Percentiles rank a stretch among this genome's conserved stretches.
Evolutionary conservation across 1,140 invertebrate species (phyloP).

Genomic region (Lordiphosa clarofinis): DNA sequence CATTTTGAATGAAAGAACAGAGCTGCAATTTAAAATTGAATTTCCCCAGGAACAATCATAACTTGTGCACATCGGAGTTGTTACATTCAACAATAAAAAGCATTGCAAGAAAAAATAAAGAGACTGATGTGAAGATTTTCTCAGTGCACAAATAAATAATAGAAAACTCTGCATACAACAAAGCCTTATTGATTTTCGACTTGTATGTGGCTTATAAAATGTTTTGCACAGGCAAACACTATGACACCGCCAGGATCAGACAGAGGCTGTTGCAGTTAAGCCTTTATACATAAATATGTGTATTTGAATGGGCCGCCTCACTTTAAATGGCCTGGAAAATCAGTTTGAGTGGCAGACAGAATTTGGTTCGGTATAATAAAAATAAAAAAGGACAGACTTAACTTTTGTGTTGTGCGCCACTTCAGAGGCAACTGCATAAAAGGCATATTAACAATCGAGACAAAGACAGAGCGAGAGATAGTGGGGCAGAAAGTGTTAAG

Average conservation of each 20-base stretch:
- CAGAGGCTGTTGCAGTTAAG: slow-evolving; percentile 23
- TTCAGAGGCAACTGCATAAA: slow-evolving; percentile 22
- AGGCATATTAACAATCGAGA: slow-evolving; percentile 43
- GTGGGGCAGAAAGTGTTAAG: slow-evolving; percentile 13
- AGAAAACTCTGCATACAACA: slow-evolving; percentile 6
- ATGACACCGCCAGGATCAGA: slow-evolving; percentile 27
- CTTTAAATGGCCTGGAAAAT: slow-evolving; percentile 53
- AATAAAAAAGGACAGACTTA: slow-evolving; percentile 1
- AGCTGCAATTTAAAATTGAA: slow-evolving; percentile 5
- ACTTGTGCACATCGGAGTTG: not conserved
- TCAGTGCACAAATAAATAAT: not conserved
- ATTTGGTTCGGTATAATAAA: slow-evolving; percentile 17
- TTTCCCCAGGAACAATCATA: slow-evolving; percentile 40
- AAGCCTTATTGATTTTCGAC: slow-evolving; percentile 53
- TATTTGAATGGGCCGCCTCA: slow-evolving; percentile 2
- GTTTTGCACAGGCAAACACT: slow-evolving; percentile 27
- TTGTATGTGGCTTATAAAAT: slow-evolving; percentile 44
- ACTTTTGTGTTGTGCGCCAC: slow-evolving; percentile 23
- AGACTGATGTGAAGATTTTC: too few species aligned
- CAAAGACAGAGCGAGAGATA: not conserved
- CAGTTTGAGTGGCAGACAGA: slow-evolving; percentile 25
- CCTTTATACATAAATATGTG: slow-evolving; percentile 26
- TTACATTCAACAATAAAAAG: too few species aligned
- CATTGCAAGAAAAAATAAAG: too few species aligned
- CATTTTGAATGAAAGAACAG: too few species aligned